Evolutionary conservation across 2,113 vertebrate genomes (phyloP), one percentile per base, ranked within the genome.

Genomic region (Microtus richardsoni): DNA sequence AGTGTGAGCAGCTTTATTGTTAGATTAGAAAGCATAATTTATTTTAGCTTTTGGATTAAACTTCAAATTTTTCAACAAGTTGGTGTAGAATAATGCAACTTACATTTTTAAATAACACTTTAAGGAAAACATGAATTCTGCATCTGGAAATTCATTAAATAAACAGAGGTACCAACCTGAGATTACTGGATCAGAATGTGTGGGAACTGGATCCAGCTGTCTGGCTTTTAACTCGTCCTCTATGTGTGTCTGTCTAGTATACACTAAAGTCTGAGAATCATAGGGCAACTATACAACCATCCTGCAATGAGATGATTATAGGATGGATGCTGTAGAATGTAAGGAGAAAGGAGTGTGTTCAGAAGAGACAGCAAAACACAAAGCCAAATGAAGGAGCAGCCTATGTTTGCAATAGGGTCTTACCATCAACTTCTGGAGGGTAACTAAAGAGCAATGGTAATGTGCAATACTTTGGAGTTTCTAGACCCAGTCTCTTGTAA

Each of bases 61-160:
- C 62, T 75, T 96, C 54, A 44, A 70, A 74, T 73, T 82, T 92
- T 39, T 88, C 49, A 89, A 77, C 19, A 44, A 86, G 26, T 30
- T 94, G 70, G 14, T 22, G 77, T 12, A 52, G 19, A 96, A 13
- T 44, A 78, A 30, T 91, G 30, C 1, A 79, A 11, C 79, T 96
- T 22, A 78, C 83, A 91, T 86, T 86, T 68, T n/a, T n/a, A 95
- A 60, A 68, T 84, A 26, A 91, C 21, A 11, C 24, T 8, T 60
- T 52, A 2, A 9, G 68, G 36, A 2, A 36, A 9, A 21, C 44
- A 75, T 62, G 39, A 91, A 49, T 44, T 4, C 39, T 39, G 41
- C 36, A 30, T 7, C 13, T 52, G 10, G 8, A n/a, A 93, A 91
- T 12, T 75, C 64, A 22, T 41, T 73, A 30, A 41, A 78, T 28